Percentiles rank a stretch among this genome's conserved stretches.
Evolutionary conservation across 1,140 invertebrate species (phyloP).

Genomic region (Nomia melanderi): DNA sequence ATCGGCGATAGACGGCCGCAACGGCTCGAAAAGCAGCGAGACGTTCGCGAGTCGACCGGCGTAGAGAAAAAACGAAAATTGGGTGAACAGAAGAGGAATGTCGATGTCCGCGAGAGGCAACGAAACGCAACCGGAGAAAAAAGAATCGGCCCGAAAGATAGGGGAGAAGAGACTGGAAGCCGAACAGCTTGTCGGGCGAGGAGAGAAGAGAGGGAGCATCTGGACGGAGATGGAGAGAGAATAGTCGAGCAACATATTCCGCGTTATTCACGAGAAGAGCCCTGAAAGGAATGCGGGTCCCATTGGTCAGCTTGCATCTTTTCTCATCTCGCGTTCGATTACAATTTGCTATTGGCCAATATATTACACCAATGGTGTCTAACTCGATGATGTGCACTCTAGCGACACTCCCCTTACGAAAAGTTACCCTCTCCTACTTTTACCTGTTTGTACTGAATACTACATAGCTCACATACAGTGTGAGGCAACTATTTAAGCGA

Average conservation of each 20-base stretch:
- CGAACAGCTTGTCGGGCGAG: neutral
- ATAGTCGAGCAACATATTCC: constrained; percentile 43
- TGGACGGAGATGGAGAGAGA: constrained; percentile 31
- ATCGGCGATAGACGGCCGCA: neutral
- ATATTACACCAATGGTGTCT: no score
- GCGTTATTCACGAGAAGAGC: no score
- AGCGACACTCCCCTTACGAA: no score
- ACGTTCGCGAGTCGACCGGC: neutral
- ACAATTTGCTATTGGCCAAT: no score
- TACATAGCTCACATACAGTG: no score
- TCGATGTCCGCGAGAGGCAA: neutral
- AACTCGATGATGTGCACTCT: no score
- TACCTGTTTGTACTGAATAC: no score
- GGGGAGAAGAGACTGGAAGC: constrained; percentile 14
- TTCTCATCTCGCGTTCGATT: no score
- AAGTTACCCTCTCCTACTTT: no score
- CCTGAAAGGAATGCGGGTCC: no score
- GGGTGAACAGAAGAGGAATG: constrained; percentile 1
- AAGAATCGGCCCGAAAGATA: neutral
- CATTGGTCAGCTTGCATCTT: no score
- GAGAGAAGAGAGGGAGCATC: constrained; percentile 34
- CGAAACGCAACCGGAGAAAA: neutral
- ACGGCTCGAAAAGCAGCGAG: constrained; percentile 2
- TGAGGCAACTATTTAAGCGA: no score
- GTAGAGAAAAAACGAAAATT: neutral